Conservation (phyloP, 2,113 vertebrate genomes). For the Rhinolophus sinicus region DNA sequence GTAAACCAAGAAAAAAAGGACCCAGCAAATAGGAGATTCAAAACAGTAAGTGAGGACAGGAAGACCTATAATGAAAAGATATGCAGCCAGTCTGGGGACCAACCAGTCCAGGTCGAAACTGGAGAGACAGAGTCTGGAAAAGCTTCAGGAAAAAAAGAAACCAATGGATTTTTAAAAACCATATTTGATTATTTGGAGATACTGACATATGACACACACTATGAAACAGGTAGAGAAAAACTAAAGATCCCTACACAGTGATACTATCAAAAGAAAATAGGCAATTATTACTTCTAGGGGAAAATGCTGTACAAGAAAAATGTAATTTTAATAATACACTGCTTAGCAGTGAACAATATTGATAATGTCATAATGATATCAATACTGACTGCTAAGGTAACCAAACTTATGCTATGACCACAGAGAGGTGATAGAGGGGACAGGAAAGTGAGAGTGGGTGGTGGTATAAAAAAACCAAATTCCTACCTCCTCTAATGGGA, state of each 20-base stretch:
- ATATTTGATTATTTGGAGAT: neutral
- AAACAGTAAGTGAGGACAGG: neutral
- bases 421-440: neutral
- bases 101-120: neutral
- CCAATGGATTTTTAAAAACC: neutral
- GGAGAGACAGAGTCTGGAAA: neutral
- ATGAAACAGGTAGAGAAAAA: neutral
- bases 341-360: neutral
- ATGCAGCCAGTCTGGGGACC: neutral
- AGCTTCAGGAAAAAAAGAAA: neutral
- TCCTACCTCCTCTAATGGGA: neutral
- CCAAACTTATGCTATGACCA: neutral
- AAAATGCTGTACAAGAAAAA: neutral
- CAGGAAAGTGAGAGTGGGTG: neutral
- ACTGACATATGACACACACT: neutral
- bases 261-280: neutral
- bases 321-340: neutral
- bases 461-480: neutral
- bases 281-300: neutral
- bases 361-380: neutral
- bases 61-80: neutral
- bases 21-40: neutral
- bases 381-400: neutral
- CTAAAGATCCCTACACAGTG: neutral
- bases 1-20: neutral